A percentile compares a stretch with the other conserved stretches of the same genome.
Conservation (phyloP, 2,113 vertebrate species). For the Cyrtonyx montezumae region DNA sequence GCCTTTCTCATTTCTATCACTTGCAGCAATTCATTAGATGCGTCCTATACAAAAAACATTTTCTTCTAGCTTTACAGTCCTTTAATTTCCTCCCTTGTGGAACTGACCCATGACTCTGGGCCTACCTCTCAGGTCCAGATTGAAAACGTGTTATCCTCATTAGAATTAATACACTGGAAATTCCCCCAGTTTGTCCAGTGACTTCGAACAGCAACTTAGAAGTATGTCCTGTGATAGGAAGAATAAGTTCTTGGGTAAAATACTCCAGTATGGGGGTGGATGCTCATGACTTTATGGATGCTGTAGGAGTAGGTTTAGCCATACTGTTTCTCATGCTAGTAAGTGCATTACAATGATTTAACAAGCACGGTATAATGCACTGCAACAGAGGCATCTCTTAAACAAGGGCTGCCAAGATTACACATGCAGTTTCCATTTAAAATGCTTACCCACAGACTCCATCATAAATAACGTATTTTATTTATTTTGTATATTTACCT, state of each 20-base stretch:
- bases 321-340: background rate
- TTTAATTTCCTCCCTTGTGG: slow-evolving; percentile 12
- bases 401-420: background rate
- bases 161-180: background rate
- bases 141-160: slow-evolving; percentile 35
- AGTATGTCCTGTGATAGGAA: background rate
- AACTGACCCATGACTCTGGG: background rate
- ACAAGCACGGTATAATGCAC: background rate
- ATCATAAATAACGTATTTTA: background rate
- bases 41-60: slow-evolving; percentile 24
- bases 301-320: background rate
- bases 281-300: background rate
- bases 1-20: background rate
- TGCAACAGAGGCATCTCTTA: background rate
- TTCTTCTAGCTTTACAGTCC: slow-evolving; percentile 21
- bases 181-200: background rate
- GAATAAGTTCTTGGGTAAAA: background rate
- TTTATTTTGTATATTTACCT: background rate
- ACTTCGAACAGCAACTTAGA: fast-evolving
- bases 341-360: background rate
- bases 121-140: background rate
- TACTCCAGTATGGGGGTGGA: background rate
- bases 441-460: background rate
- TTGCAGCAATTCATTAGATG: slow-evolving; percentile 31
- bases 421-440: background rate